Base-by-base conservation (phyloP, 2,113 vertebrate species). In the Sclerurus mexicanus region DNA sequence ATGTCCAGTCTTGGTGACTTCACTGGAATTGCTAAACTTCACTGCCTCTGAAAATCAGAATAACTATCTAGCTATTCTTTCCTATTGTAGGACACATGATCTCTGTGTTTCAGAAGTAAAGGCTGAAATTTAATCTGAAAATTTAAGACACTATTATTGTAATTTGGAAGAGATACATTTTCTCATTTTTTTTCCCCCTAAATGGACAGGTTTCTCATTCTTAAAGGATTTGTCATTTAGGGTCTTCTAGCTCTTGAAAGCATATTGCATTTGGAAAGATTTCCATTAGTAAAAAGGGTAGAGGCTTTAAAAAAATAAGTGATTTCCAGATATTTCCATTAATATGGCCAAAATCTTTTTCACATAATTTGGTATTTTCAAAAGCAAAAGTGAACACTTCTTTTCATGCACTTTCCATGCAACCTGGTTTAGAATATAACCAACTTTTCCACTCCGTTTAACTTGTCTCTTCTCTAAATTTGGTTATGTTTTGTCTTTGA, bases 21-120 rank as follows among this genome's bases (percentile, higher is more conserved):
- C 22, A 53, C 20, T 49, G 42, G 28, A 58, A 37, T 35, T 78
- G 27, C 21, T 82, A 56, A 63, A 67, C 35, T 9, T 27, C 7
- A 52, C 6, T 46, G 7, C 7, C 4, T 87, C 31, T 78, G n/a
- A 73, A 91, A 87, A 79, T 64, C 53, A 42, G 46, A 35, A 7
- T 28, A 30, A 67, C 3, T 20, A 39, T 49, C 10, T 44, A 42
- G 76, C 12, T 73, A 31, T 31, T 72, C 39, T 52, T 49, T 42
- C 13, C 7, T 7, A 5, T 42, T 1, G 1, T 62, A 24, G 12
- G 13, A 18, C 6, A 72, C 6, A 68, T 39, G 1, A 60, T 17
- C 6, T 40, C 71, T 58, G 9, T n/a, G 12, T 72, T 76, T 88
- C 30, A 52, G 13, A 31, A 46, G 11, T 76, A 47, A 85, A 86